Evolutionary conservation across 2,888 invertebrate species (phyloP), one percentile per base, ranked within the genome.

Genomic region (Merodon equestris): DNA sequence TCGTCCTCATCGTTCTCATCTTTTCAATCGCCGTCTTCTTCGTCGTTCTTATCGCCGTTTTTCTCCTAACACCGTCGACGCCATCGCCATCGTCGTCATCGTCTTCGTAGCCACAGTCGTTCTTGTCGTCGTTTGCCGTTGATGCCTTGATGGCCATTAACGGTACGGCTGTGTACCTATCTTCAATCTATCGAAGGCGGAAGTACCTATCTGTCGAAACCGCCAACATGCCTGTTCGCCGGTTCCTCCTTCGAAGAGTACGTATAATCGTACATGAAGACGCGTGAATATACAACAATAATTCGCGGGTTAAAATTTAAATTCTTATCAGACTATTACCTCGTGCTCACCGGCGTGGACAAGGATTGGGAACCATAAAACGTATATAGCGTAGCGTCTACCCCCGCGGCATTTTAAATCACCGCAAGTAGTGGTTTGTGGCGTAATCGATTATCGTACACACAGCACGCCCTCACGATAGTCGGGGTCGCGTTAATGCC

Each of bases 301-400:
- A 81, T 63, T 81, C 81, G 75, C 47, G 70, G 66, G 61, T 61
- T 75, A 61, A 71, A 75, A 66, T 81, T 75, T 81, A 75, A 81
- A 81, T 75, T 75, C 75, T 75, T 71, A 81, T 81, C 81, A 71
- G 75, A 53, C 68, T 70, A 81, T 81, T 81, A 81, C 81, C 61
- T 71, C 38, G 17, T 15, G 38, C 13, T 45, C 48, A 15, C 42
- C 27, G 18, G 15, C n/a, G 40, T n/a, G 40, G n/a, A 40, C 51
- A 27, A 17, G 44, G 15, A 44, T 47, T 19, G n/a, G 44, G 15
- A 44, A 58, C 66, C 66, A 60, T 76, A 71, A 66, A 60, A 60
- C 27, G 42, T 13, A 15, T 48, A 40, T 9, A 9, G n/a, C 36
- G 36, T 36, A 10, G 10, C 10, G 12, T 14, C 19, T 15, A 27